These are phyloP conservation scores for Myripristis jacobus DNA, from an alignment of 2,797 vertebrate species.

Conservation along the genomic window DNA sequence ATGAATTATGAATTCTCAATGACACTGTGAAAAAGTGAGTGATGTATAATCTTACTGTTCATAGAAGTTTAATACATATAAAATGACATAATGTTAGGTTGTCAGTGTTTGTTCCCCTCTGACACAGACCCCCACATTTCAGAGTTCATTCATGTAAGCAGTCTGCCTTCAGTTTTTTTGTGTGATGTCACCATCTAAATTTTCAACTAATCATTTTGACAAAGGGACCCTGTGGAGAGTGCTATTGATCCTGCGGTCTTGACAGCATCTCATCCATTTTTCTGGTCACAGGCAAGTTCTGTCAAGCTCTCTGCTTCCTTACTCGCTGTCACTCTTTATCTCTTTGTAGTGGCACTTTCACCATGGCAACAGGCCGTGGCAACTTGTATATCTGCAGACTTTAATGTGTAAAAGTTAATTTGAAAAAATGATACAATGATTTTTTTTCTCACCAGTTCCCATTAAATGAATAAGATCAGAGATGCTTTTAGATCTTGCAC, in stretches of 20 bases:
- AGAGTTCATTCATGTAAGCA: slow-evolving; percentile 16
- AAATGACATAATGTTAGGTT: slow-evolving; percentile 14
- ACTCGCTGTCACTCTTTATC: slow-evolving; percentile 38
- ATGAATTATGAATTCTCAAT: slow-evolving; percentile 48
- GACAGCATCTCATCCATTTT: slow-evolving; percentile 43
- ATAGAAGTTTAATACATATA: slow-evolving; percentile 36
- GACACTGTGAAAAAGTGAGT: slow-evolving; percentile 29
- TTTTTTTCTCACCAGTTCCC: too few relatives aligned
- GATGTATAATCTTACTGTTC: slow-evolving; percentile 21
- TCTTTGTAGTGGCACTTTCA: slow-evolving; percentile 25
- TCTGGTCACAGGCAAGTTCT: slow-evolving; percentile 40
- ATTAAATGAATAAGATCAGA: neutral
- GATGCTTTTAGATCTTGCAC: neutral
- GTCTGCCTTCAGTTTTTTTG: slow-evolving; percentile 5
- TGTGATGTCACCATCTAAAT: slow-evolving; percentile 17
- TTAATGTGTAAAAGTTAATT: neutral
- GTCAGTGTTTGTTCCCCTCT: slow-evolving; percentile 13
- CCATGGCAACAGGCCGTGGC: slow-evolving; percentile 36
- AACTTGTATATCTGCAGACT: slow-evolving; percentile 4
- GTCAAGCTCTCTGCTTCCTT: slow-evolving; percentile 41
- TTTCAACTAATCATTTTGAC: slow-evolving; percentile 19
- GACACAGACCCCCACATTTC: slow-evolving; percentile 2
- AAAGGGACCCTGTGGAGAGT: slow-evolving; percentile 13
- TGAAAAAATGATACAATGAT: neutral
- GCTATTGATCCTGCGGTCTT: slow-evolving; percentile 50